Percentiles rank a stretch among this genome's conserved stretches.
Evolutionary conservation across 2,113 vertebrate genomes (phyloP).

Genomic region (Heliornis fulica): DNA sequence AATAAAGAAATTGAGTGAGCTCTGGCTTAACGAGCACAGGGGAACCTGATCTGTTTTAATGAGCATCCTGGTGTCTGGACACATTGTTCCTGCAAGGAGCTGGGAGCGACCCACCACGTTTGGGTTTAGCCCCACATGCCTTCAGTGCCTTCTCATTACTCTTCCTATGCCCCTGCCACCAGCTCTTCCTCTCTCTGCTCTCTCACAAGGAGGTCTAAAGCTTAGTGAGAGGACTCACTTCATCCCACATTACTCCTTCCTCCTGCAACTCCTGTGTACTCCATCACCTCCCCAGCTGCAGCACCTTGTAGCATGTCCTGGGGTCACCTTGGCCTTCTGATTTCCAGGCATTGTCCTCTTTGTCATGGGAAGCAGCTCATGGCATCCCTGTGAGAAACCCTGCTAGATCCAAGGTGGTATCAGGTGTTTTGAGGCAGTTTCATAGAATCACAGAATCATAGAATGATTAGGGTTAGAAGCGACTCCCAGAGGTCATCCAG

Average conservation of each 20-base stretch:
- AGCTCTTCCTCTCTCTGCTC: not conserved
- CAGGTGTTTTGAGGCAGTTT: not conserved
- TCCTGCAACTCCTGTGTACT: not conserved
- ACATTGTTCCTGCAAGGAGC: not conserved
- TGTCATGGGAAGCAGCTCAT: not conserved
- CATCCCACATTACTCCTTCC: not conserved
- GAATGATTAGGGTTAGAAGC: too few species aligned
- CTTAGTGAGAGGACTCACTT: not conserved
- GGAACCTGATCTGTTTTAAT: not conserved
- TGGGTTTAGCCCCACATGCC: not conserved
- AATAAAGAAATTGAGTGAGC: not conserved
- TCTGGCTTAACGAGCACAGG: not conserved
- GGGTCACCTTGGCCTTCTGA: not conserved
- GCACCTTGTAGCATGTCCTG: fast-evolving
- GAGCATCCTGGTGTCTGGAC: not conserved
- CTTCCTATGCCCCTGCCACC: not conserved
- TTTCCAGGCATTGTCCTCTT: fast-evolving
- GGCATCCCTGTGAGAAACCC: not conserved
- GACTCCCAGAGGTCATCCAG: too few species aligned
- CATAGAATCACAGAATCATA: too few species aligned
- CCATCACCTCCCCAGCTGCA: not conserved
- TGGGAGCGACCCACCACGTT: not conserved
- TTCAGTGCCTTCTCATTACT: too few species aligned
- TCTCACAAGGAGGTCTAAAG: not conserved
- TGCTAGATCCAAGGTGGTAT: not conserved